phyloP scores from a whole-genome alignment of 2,888 invertebrate species.

The Cacoxenus indagator region DNA sequence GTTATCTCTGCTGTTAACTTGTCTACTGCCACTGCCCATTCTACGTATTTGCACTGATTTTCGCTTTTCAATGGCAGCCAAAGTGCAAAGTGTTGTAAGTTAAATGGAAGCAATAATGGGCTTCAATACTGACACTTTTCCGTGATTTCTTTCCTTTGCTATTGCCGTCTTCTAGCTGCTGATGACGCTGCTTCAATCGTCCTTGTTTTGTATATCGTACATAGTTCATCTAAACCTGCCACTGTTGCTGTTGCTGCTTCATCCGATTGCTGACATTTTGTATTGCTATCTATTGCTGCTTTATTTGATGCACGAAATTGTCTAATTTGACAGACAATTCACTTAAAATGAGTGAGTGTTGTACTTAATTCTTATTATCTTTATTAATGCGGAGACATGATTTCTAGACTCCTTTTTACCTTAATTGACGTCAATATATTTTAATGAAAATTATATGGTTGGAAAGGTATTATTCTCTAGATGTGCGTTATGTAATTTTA shows the following conservation, averaged over 20 bases:
- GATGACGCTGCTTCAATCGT: background rate
- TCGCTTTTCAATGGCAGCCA: constrained; percentile 38
- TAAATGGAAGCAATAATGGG: constrained; percentile 66
- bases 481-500: no score
- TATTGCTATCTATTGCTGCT: constrained; percentile 29
- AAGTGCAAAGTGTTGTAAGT: constrained; percentile 68
- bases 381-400: no score
- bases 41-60: constrained; percentile 19
- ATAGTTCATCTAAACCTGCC: background rate
- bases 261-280: background rate
- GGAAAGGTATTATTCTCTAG: no score
- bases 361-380: background rate
- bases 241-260: no score
- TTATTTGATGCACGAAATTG: constrained; percentile 44
- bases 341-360: background rate
- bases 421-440: no score
- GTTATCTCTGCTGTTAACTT: constrained; percentile 32
- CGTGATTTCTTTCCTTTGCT: no score
- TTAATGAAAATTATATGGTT: no score
- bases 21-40: constrained; percentile 29
- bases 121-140: constrained; percentile 18
- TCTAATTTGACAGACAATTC: constrained; percentile 51
- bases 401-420: no score
- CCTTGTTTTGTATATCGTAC: background rate
- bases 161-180: background rate